These are phyloP conservation scores for Coptodon bakossiorum DNA, from an alignment of 2,113 vertebrate species.

Conservation along the genomic window DNA sequence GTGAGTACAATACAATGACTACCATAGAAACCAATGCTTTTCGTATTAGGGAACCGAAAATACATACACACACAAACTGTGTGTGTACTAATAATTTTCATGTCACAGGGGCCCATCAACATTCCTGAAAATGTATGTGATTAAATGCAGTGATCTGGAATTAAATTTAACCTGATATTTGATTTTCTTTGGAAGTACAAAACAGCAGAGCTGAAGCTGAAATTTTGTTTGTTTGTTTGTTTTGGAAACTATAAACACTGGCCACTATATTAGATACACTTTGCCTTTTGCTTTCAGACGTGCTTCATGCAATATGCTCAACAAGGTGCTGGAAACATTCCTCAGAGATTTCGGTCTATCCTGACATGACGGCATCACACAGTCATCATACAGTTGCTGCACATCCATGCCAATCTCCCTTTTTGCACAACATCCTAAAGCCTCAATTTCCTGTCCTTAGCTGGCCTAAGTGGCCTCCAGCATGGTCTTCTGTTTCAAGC, in stretches of 20 bases:
- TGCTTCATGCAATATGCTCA: not conserved
- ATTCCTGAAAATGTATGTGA: not conserved
- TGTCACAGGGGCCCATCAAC: not conserved
- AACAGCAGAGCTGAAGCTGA: not conserved
- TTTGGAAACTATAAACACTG: not conserved
- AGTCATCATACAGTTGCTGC: not conserved
- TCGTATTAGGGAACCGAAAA: conserved; percentile 9
- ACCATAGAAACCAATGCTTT: not conserved
- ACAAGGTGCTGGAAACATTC: not conserved
- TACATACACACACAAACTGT: not conserved
- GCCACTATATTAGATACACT: not conserved
- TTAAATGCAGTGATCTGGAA: not conserved
- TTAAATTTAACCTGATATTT: not conserved
- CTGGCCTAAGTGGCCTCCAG: not conserved
- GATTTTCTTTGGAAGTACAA: not conserved
- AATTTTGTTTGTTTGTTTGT: not conserved
- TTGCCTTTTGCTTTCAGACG: not conserved
- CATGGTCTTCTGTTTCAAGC: not conserved
- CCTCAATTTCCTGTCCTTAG: not conserved
- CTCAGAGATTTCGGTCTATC: not conserved
- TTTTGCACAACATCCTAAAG: not conserved
- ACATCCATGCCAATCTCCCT: not conserved
- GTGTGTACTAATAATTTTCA: not conserved
- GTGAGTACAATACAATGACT: not conserved
- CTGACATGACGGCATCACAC: not conserved